Evolutionary conservation across 2,797 vertebrate species (phyloP).

Genomic region (Stomatorhinus walkeri): DNA sequence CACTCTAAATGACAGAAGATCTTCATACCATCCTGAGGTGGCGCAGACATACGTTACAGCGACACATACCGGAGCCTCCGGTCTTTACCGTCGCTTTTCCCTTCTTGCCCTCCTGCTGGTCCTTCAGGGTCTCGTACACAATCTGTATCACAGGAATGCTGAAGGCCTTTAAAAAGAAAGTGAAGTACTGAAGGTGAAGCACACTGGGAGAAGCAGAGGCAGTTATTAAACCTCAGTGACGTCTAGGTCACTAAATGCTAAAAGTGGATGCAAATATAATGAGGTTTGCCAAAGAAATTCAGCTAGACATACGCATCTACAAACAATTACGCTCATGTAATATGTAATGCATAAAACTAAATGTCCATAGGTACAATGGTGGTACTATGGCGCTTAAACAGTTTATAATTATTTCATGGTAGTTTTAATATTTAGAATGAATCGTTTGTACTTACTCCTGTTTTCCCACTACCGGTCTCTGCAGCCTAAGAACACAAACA

Average conservation of each 20-base stretch:
- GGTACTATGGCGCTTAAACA: not conserved
- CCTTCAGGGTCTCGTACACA: constrained; percentile 93
- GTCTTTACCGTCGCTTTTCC: constrained; percentile 83
- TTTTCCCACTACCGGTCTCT: constrained; percentile 98
- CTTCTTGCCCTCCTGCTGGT: constrained; percentile 90
- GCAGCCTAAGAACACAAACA: constrained; percentile 69
- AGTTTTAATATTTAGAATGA: not conserved
- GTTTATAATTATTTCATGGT: not conserved
- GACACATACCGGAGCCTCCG: constrained; percentile 69
- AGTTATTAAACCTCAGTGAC: not conserved
- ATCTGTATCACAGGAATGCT: constrained; percentile 98
- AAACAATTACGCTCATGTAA: not conserved
- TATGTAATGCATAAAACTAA: not conserved
- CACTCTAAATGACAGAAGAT: not conserved
- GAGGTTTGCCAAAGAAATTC: not conserved
- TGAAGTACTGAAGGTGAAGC: not conserved
- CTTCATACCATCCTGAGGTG: not conserved
- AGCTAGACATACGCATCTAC: not conserved
- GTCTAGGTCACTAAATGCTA: not conserved
- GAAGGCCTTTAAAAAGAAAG: constrained; percentile 71
- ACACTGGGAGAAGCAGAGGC: not conserved
- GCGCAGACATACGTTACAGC: no score
- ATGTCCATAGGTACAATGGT: not conserved
- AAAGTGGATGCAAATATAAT: not conserved
- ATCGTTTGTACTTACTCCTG: constrained; percentile 75